Conservation (phyloP, 2,113 vertebrate species). For the Serinus canaria region DNA sequence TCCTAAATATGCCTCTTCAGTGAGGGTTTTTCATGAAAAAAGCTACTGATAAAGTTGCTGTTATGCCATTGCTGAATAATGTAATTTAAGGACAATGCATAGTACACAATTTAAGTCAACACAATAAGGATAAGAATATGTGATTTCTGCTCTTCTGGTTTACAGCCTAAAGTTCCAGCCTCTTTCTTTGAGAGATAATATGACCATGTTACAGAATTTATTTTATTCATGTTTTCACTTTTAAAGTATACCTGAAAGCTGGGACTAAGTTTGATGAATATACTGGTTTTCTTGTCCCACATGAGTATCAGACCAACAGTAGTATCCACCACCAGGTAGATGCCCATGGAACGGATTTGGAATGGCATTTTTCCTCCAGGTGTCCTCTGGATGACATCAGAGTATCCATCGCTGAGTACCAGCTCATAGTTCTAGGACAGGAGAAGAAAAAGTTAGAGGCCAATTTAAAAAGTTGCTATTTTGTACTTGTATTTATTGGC, state of each 20-base stretch:
- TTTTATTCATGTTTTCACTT: neutral
- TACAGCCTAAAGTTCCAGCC: neutral
- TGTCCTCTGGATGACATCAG: conserved; percentile 76
- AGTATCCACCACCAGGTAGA: conserved; percentile 84
- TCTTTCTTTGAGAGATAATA: neutral
- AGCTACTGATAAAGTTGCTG: neutral
- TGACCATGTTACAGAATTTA: neutral
- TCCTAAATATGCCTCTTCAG: neutral
- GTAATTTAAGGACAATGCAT: neutral
- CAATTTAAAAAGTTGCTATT: neutral
- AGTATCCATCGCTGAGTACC: conserved; percentile 77
- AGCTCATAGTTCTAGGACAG: conserved; percentile 81
- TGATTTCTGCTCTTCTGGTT: neutral
- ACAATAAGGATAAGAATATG: neutral
- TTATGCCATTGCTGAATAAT: neutral
- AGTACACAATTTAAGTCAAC: neutral
- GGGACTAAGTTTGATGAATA: conserved; percentile 85
- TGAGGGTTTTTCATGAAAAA: neutral
- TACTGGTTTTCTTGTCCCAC: conserved; percentile 92
- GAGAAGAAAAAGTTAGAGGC: neutral
- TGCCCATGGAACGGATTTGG: conserved; percentile 82
- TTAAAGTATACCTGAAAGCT: conserved; percentile 79
- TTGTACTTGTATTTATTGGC: neutral
- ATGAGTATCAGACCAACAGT: conserved; percentile 79
- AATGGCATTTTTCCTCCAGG: conserved; percentile 65